A percentile compares a stretch with the other conserved stretches of the same genome.
Conservation (phyloP, 2,888 invertebrate genomes). For the Leptura quadrifasciata region DNA sequence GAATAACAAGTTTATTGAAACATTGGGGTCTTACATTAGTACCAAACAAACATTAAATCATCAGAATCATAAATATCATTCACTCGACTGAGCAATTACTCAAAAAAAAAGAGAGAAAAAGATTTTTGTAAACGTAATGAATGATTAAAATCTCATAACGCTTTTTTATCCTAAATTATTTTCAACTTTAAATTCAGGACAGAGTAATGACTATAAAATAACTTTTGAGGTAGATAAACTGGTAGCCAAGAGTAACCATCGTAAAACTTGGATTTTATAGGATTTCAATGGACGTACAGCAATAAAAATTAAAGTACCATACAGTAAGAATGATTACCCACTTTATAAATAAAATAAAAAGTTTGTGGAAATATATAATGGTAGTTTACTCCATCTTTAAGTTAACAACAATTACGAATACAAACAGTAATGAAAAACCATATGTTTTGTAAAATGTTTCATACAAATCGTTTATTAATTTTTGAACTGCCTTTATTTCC, state of each 20-base stretch:
- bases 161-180: not conserved
- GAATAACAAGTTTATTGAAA: slow-evolving; percentile 40
- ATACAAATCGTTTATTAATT: too few relatives aligned
- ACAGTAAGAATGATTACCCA: slow-evolving; percentile 31
- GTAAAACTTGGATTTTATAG: slow-evolving; percentile 56
- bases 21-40: slow-evolving; percentile 30
- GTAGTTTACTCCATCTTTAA: not conserved
- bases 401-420: not conserved
- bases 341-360: slow-evolving; percentile 29
- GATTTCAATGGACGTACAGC: slow-evolving; percentile 51
- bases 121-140: slow-evolving; percentile 12
- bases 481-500: too few relatives aligned
- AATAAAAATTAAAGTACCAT: slow-evolving; percentile 53
- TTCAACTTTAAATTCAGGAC: slow-evolving; percentile 22
- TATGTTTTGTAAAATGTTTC: too few relatives aligned
- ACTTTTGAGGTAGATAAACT: slow-evolving; percentile 51
- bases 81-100: slow-evolving; percentile 16
- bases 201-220: slow-evolving; percentile 28
- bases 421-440: too few relatives aligned
- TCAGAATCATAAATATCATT: slow-evolving; percentile 32
- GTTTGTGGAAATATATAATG: not conserved
- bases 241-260: slow-evolving; percentile 52
- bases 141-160: not conserved
- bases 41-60: slow-evolving; percentile 38
- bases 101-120: slow-evolving; percentile 17